Conservation (phyloP, 2,797 vertebrate species). For the Intellagama lesueurii region DNA sequence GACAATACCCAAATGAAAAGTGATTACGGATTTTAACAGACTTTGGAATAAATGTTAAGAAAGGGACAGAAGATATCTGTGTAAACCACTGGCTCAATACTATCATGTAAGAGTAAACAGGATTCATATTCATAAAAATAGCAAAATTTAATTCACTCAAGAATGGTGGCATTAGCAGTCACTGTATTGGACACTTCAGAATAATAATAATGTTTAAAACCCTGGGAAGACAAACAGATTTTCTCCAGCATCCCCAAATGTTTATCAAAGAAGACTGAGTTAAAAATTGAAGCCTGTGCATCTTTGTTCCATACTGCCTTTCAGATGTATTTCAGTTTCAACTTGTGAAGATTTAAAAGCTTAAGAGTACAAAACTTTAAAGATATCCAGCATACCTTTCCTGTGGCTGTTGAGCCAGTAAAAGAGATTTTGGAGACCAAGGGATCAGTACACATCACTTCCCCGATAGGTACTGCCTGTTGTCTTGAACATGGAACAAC, state of each 20-base stretch:
- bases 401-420: constrained; percentile 95
- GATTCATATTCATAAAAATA: not conserved
- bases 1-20: not conserved
- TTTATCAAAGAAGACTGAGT: not conserved
- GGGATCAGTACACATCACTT: constrained; percentile 90
- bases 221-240: not conserved
- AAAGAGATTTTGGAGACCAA: constrained; percentile 94
- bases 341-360: not conserved
- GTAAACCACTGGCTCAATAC: no score
- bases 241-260: not conserved
- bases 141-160: not conserved
- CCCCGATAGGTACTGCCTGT: constrained; percentile 85
- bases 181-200: no score
- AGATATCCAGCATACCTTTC: constrained; percentile 83
- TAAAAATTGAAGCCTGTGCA: not conserved
- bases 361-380: not conserved
- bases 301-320: not conserved
- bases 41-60: not conserved
- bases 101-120: not conserved
- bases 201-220: no score
- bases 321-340: not conserved
- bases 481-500: constrained; percentile 92
- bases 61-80: not conserved
- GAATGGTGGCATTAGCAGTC: not conserved
- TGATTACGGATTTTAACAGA: not conserved